Evolutionary conservation across 2,113 vertebrate species (phyloP), one percentile per base, ranked within the genome.

Genomic region (Pholis gunnellus): DNA sequence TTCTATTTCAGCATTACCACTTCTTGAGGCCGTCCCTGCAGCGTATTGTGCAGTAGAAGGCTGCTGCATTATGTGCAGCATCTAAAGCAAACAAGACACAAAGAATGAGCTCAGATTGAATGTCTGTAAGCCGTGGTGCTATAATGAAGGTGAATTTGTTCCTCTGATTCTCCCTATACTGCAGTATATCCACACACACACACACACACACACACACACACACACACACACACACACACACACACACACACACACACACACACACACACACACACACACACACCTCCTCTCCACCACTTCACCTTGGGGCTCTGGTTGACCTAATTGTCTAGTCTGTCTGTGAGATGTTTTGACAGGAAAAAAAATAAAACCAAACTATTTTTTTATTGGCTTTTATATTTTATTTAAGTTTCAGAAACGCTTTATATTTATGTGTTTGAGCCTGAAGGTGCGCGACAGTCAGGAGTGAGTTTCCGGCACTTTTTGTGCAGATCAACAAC

Each of bases 261-360:
- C 34, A 5, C 34, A 5, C 34, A 5, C 34, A 34, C 34, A 34
- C 29, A 31, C 29, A 31, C 29, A 31, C 29, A 31, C 17, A n/a
- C 34, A 27, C 18, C 68, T 50, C 14, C 52, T 52, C 71, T 25
- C 59, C 70, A 11, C 75, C 31, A 5, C 56, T 40, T 27, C 70
- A 73, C 70, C 93, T 90, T 46, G n/a, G 46, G 90, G 90, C 90
- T 78, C 38, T 10, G 20, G 27, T 6, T 92, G 92, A 93, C 92
- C 92, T 86, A 83, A 85, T 84, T 88, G 61, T 77, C 46, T 68
- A 38, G 31, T 74, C 68, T 84, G 57, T 74, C 29, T 11, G 69
- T 63, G 57, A 38, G 59, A 75, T 64, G 60, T 72, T 78, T 56
- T 65, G 59, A 46, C 63, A 83, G 31, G 11, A 18, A 8, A 5